Conservation (phyloP, 2,113 vertebrate genomes). For the Cinclus cinclus region DNA sequence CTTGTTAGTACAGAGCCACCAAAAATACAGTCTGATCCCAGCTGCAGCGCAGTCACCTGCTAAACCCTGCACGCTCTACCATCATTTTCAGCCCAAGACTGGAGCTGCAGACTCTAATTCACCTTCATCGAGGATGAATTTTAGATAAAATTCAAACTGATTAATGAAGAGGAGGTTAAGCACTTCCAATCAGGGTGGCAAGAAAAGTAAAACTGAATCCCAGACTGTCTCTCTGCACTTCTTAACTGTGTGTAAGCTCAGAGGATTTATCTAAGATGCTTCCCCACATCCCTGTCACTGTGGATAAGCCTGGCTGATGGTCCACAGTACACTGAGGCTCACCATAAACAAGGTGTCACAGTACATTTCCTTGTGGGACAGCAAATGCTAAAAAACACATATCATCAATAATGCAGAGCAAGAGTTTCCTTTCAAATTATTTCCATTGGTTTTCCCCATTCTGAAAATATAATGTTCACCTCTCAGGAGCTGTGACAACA, state of each 20-base stretch:
- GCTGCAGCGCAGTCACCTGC: neutral
- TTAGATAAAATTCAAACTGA: slow-evolving; percentile 53
- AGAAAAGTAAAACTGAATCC: slow-evolving; percentile 9
- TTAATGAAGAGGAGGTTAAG: slow-evolving; percentile 58
- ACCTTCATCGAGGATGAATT: neutral
- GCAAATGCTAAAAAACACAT: fast-evolving
- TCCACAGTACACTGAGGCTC: neutral
- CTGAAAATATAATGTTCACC: neutral
- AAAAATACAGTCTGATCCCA: neutral
- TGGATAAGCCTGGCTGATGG: fast-evolving
- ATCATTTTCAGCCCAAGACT: neutral
- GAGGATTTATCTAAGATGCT: neutral
- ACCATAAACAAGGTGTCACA: neutral
- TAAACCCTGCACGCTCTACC: neutral
- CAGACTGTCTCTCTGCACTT: neutral
- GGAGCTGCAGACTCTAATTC: slow-evolving; percentile 8
- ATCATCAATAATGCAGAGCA: neutral
- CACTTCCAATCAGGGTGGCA: slow-evolving; percentile 35
- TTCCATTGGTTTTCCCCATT: neutral
- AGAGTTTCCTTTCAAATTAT: neutral
- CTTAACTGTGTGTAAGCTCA: neutral
- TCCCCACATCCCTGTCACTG: neutral
- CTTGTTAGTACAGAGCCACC: neutral
- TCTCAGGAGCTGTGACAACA: neutral
- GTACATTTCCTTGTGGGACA: neutral